phyloP scores from a whole-genome alignment of 2,888 invertebrate genomes.

The Cyclophora albipunctata region DNA sequence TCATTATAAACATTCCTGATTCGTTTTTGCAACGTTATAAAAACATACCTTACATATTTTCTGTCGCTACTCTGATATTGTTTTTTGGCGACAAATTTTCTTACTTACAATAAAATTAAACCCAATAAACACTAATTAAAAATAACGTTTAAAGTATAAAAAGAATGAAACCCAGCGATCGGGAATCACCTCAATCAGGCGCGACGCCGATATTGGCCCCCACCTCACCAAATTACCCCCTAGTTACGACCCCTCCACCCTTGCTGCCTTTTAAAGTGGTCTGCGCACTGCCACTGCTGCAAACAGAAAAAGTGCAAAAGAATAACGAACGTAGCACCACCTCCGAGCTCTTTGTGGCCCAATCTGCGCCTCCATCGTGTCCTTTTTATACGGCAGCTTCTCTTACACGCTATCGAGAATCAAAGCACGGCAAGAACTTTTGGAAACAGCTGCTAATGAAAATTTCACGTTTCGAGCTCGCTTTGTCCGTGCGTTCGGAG shows the following conservation, averaged over 20 bases:
- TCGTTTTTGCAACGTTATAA: too few species aligned
- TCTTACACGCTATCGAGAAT: conserved; percentile 70
- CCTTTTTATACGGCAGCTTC: conserved; percentile 66
- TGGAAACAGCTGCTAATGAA: conserved; percentile 67
- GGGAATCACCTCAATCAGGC: conserved; percentile 72
- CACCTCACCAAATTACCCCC: conserved; percentile 73
- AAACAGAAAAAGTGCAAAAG: conserved; percentile 72
- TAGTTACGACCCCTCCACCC: conserved; percentile 67
- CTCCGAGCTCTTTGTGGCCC: conserved; percentile 74
- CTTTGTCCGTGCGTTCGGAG: conserved; percentile 57
- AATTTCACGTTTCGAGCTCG: conserved; percentile 66
- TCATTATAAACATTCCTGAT: too few species aligned
- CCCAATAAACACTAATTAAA: conserved; percentile 43
- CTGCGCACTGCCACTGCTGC: conserved; percentile 71
- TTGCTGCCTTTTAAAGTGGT: conserved; percentile 73
- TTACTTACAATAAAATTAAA: conserved; percentile 6
- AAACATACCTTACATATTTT: too few species aligned
- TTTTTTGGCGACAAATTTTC: too few species aligned
- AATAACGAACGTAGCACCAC: conserved; percentile 62
- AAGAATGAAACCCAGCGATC: conserved; percentile 60
- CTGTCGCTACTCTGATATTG: too few species aligned
- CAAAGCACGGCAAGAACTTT: conserved; percentile 67
- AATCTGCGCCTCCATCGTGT: conserved; percentile 69
- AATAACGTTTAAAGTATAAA: conserved; percentile 43
- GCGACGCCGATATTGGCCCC: conserved; percentile 70